phyloP scores from a whole-genome alignment of 2,113 vertebrate species.

The Antechinus stuartii region DNA sequence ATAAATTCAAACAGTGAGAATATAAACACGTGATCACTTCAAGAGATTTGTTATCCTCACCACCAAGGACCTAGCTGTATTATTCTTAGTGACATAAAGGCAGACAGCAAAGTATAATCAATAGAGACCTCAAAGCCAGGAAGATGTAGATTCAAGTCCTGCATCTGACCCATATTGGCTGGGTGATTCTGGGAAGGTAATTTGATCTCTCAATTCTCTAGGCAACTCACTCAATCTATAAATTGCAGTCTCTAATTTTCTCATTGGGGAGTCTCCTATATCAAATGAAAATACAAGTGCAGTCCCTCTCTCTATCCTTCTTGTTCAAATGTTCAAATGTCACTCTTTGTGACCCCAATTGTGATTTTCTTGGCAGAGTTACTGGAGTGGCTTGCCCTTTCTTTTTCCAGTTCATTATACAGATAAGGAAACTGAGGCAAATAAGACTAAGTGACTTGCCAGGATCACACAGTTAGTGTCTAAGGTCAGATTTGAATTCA shows the following conservation, averaged over 20 bases:
- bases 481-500: neutral
- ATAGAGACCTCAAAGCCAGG: neutral
- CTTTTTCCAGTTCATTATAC: neutral
- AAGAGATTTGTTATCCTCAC: neutral
- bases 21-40: neutral
- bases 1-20: neutral
- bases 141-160: neutral
- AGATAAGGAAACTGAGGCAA: neutral
- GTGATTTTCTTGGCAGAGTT: neutral
- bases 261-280: neutral
- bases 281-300: neutral
- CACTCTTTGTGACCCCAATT: neutral
- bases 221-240: neutral
- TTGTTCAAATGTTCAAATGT: neutral
- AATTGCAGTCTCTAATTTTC: neutral
- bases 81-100: neutral
- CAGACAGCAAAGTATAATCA: neutral
- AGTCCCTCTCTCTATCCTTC: neutral
- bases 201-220: neutral
- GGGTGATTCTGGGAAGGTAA: neutral
- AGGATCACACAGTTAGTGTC: neutral
- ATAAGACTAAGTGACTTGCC: neutral
- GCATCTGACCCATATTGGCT: neutral
- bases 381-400: neutral
- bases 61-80: neutral